These are phyloP conservation scores for Norana najaformis DNA, from an alignment of 2,888 invertebrate species.

Conservation along the genomic window DNA sequence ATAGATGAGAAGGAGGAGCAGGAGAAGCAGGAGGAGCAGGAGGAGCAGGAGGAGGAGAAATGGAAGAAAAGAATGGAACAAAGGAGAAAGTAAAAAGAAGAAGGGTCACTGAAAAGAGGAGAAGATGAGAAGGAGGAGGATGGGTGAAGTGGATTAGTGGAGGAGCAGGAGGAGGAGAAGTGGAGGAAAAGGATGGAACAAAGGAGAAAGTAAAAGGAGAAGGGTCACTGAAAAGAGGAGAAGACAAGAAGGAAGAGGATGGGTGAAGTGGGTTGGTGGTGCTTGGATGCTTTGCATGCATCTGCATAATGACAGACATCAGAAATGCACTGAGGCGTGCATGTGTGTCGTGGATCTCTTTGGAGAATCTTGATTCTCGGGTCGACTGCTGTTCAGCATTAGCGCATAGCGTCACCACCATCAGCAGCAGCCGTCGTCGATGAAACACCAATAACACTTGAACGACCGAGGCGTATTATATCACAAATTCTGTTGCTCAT, in stretches of 20 bases:
- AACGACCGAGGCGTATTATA: not conserved
- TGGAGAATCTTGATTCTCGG: not conserved
- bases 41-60: too few species aligned
- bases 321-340: slow-evolving; percentile 17
- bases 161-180: not conserved
- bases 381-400: not conserved
- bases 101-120: too few species aligned
- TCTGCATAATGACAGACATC: not conserved
- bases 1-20: too few species aligned
- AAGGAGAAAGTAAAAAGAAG: too few species aligned
- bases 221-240: not conserved
- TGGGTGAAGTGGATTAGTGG: too few species aligned
- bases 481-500: not conserved
- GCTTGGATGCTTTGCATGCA: not conserved
- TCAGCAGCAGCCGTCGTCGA: not conserved
- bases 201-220: too few species aligned
- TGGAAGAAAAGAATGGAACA: too few species aligned
- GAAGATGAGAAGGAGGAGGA: too few species aligned
- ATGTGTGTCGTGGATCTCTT: not conserved
- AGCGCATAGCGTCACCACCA: too few species aligned
- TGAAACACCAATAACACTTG: not conserved
- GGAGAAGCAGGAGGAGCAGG: too few species aligned
- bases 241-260: not conserved
- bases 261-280: not conserved
- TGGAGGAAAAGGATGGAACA: too few species aligned